Evolutionary conservation across 2,888 invertebrate species (phyloP).

Genomic region (Mellilla xanthometata): DNA sequence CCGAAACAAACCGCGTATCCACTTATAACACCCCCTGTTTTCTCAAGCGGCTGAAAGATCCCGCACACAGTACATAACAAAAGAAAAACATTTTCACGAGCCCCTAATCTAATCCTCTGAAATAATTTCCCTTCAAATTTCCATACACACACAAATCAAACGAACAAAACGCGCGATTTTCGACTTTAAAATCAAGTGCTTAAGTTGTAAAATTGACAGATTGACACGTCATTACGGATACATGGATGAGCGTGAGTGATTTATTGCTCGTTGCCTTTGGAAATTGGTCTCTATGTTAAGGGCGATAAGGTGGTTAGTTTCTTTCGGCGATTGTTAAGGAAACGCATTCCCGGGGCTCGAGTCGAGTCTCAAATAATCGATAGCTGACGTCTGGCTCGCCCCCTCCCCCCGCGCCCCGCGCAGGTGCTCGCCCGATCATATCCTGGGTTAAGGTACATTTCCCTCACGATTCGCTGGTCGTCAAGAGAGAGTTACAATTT

Average conservation of each 20-base stretch:
- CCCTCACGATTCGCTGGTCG: constrained; percentile 8
- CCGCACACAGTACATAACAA: not conserved
- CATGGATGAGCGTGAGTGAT: constrained; percentile 61
- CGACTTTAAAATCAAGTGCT: constrained; percentile 37
- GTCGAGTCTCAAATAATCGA: constrained; percentile 81
- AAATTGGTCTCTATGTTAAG: constrained; percentile 44
- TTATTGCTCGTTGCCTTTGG: constrained; percentile 39
- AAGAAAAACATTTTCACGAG: constrained; percentile 27
- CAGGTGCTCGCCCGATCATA: constrained; percentile 59
- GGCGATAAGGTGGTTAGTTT: constrained; percentile 47
- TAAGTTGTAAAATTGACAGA: constrained; percentile 47
- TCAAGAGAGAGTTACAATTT: too few species aligned
- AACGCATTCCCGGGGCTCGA: constrained; percentile 63
- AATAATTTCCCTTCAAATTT: constrained; percentile 59
- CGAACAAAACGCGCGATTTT: constrained; percentile 34
- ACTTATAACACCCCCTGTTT: too few species aligned
- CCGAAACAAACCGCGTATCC: too few species aligned
- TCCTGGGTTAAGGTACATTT: constrained; percentile 45
- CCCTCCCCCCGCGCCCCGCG: constrained; percentile 55
- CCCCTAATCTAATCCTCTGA: constrained; percentile 51
- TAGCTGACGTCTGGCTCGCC: constrained; percentile 78
- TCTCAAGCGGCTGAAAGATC: not conserved
- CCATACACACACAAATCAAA: constrained; percentile 56
- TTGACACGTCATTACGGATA: constrained; percentile 50
- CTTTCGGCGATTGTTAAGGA: constrained; percentile 48